phyloP scores from a whole-genome alignment of 2,888 invertebrate species.

The Lycocerus yunnanus region DNA sequence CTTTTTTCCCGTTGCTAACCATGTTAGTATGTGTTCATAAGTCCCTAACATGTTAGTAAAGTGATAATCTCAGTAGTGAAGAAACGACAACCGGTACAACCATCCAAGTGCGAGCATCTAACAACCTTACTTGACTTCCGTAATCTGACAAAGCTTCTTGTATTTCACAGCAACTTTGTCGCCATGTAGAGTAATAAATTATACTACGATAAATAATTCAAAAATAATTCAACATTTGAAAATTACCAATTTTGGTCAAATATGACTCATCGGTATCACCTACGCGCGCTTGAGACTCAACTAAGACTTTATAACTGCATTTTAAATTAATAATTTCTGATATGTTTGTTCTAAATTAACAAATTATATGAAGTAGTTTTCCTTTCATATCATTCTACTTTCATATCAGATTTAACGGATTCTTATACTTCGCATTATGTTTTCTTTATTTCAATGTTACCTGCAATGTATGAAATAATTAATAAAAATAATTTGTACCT shows the following conservation, averaged over 20 bases:
- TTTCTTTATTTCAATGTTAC: background rate
- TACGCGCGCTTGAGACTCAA: background rate
- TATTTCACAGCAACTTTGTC: background rate
- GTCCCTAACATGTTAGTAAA: too few relatives aligned
- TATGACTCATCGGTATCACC: background rate
- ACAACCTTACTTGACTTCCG: too few relatives aligned
- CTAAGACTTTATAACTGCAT: background rate
- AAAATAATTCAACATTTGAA: background rate
- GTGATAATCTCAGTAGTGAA: too few relatives aligned
- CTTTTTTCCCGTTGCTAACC: too few relatives aligned
- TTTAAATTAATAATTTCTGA: background rate
- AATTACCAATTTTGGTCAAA: background rate
- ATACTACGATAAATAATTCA: background rate
- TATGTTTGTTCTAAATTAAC: background rate
- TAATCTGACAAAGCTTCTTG: too few relatives aligned
- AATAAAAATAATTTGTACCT: background rate
- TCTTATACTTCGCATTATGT: background rate
- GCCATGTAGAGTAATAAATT: background rate
- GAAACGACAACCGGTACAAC: too few relatives aligned
- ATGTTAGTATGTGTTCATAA: too few relatives aligned
- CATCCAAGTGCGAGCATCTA: too few relatives aligned
- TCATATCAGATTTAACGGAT: background rate
- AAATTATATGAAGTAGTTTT: background rate
- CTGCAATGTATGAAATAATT: background rate
- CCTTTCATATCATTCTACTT: background rate